phyloP scores from a whole-genome alignment of 2,113 vertebrate genomes.

The Tachysurus vachellii region DNA sequence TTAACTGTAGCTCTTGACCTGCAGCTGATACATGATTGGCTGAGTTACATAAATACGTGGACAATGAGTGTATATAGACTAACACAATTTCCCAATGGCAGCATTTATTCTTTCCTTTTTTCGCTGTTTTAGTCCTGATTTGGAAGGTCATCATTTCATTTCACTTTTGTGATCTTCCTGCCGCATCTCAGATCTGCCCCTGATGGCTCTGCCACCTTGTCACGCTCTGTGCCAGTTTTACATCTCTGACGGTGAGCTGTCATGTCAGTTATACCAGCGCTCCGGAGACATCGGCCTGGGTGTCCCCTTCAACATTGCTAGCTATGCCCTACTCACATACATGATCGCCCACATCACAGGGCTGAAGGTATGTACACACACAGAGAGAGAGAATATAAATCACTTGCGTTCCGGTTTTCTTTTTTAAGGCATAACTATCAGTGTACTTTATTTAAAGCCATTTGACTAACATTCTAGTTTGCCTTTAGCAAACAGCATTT shows the following conservation, averaged over 20 bases:
- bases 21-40: no score
- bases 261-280: conserved; percentile 95
- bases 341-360: conserved; percentile 96
- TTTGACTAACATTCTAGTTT: not conserved
- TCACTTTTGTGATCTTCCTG: not conserved
- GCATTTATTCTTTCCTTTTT: not conserved
- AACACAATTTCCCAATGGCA: not conserved
- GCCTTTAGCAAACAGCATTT: not conserved
- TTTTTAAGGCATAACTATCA: not conserved
- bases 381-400: not conserved
- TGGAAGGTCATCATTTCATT: not conserved
- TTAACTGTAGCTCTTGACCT: no score
- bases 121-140: not conserved
- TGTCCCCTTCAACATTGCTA: conserved; percentile 97
- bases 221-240: conserved; percentile 97
- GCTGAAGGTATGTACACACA: conserved; percentile 77
- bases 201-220: conserved; percentile 93
- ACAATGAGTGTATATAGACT: not conserved
- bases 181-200: conserved; percentile 79
- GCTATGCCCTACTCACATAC: conserved; percentile 93
- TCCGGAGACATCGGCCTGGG: conserved; percentile 96
- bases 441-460: not conserved
- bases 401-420: not conserved
- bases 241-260: conserved; percentile 86
- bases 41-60: no score